Conservation (phyloP, 2,113 vertebrate species). For the Leptodactylus fuscus region DNA sequence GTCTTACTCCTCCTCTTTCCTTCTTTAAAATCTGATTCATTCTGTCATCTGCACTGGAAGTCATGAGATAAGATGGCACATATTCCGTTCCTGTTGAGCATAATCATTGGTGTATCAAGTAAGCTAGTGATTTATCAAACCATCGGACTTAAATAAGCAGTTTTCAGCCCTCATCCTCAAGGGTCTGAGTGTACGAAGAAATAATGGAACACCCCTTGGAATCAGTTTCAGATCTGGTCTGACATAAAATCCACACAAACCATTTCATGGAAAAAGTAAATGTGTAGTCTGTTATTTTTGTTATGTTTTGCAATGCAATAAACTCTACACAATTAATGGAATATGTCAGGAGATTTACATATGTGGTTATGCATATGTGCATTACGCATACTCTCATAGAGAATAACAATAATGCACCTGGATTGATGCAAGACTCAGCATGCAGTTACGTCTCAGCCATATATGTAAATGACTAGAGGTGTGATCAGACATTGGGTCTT, state of each 20-base stretch:
- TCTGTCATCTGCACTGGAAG: slow-evolving; percentile 1
- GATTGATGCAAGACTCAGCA: no score
- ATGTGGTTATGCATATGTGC: no score
- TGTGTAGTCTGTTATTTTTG: not conserved
- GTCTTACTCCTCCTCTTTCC: slow-evolving; percentile 22
- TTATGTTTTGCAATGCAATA: not conserved
- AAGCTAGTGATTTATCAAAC: slow-evolving; percentile 2
- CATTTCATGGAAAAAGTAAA: not conserved
- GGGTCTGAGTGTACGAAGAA: not conserved
- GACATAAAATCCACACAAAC: not conserved
- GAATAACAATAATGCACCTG: no score
- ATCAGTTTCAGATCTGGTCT: not conserved
- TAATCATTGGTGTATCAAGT: slow-evolving; percentile 7
- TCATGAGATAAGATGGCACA: not conserved
- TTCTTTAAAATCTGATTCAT: slow-evolving; percentile 21
- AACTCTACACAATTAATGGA: no score
- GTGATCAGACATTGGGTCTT: no score
- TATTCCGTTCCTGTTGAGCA: not conserved
- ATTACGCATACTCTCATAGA: no score
- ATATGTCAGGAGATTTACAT: no score
- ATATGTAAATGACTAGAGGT: no score
- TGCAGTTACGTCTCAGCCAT: no score
- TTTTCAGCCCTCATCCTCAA: not conserved
- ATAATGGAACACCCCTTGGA: not conserved
- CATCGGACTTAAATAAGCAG: not conserved